These are phyloP conservation scores for Felis catus DNA, from an alignment of 2,113 vertebrate genomes.

Conservation along the genomic window F.catus_Fca126_mat1.0 CM031422.1:17302001-17302500, in stretches of 20 bases:
- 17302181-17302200: background rate
- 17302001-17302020: background rate
- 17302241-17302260: background rate
- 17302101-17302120: background rate
- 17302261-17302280: background rate
- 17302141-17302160: background rate
- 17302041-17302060: background rate
- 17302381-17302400: no score
- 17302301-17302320: background rate
- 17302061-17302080: background rate
- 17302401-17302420: background rate
- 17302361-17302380: background rate
- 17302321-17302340: background rate
- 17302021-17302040: background rate
- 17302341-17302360: rapidly evolving
- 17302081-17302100: background rate
- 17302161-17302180: background rate
- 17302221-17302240: background rate
- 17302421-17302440: background rate
- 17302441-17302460: background rate
- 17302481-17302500: background rate
- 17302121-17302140: background rate
- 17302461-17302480: background rate
- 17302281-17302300: background rate
- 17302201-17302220: background rate